phyloP scores from a whole-genome alignment of 2,888 invertebrate species.

The Lamproptera curius region DNA sequence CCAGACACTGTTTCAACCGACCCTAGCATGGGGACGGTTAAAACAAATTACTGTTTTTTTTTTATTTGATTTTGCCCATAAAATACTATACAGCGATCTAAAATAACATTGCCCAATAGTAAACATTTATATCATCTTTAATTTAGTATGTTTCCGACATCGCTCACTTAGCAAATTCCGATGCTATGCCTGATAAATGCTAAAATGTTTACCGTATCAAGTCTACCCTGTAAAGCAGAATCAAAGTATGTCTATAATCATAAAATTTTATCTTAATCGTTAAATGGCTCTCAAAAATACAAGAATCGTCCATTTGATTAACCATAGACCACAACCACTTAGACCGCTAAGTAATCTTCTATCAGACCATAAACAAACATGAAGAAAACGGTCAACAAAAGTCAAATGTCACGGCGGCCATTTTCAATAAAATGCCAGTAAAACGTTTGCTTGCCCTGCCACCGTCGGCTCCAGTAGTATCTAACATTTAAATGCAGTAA shows the following conservation, averaged over 20 bases:
- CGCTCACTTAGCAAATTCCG: neutral
- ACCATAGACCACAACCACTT: no score
- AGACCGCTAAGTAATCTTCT: no score
- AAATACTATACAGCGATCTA: conserved; percentile 1
- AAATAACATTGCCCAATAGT: neutral
- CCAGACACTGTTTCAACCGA: conserved; percentile 20
- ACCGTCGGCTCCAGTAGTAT: neutral
- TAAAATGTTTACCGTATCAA: neutral
- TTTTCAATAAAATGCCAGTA: conserved; percentile 6
- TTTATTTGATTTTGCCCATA: conserved; percentile 1
- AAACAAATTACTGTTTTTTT: conserved; percentile 10
- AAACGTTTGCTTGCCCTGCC: conserved; percentile 1
- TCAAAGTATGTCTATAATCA: no score
- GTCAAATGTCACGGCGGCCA: conserved; percentile 10
- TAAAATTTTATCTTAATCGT: no score
- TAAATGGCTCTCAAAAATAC: no score
- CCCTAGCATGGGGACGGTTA: conserved; percentile 19
- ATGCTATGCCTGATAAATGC: neutral
- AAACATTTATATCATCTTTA: neutral
- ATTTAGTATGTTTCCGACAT: conserved; percentile 1
- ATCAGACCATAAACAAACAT: no score
- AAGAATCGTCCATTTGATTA: no score
- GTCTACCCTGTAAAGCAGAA: no score
- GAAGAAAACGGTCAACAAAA: no score
- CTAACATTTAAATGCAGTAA: neutral